These are phyloP conservation scores for Lasioglossum vierecki DNA, from an alignment of 2,888 invertebrate species.

Conservation along the genomic window DNA sequence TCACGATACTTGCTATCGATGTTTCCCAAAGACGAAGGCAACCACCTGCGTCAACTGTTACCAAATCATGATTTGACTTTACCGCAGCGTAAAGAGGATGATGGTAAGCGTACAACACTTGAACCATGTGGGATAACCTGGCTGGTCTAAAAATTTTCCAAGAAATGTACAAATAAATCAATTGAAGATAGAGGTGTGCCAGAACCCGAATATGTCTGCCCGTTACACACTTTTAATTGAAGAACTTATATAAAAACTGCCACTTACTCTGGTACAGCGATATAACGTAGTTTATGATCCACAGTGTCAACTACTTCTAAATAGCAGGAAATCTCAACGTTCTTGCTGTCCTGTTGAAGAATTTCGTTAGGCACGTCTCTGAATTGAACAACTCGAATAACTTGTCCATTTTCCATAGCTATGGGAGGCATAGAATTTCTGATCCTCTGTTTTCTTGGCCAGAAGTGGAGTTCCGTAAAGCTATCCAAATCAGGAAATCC, in stretches of 20 bases:
- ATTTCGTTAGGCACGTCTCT: slow-evolving; percentile 73
- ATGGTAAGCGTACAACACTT: slow-evolving; percentile 84
- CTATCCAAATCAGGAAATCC: slow-evolving; percentile 85
- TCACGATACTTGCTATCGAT: slow-evolving; percentile 82
- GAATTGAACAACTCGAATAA: slow-evolving; percentile 74
- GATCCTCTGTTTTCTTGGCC: slow-evolving; percentile 76
- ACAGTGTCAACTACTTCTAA: slow-evolving; percentile 85
- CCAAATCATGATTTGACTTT: slow-evolving; percentile 84
- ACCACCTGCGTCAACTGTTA: slow-evolving; percentile 86
- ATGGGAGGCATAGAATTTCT: slow-evolving; percentile 70
- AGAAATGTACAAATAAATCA: neutral
- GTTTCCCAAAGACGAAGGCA: slow-evolving; percentile 86
- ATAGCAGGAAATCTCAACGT: slow-evolving; percentile 79
- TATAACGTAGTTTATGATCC: slow-evolving; percentile 84
- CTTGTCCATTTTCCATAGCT: slow-evolving; percentile 75
- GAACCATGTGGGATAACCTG: slow-evolving; percentile 81
- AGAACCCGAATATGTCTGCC: neutral
- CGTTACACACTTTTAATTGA: too few species aligned
- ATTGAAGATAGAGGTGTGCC: neutral
- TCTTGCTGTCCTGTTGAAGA: slow-evolving; percentile 60
- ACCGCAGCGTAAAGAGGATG: slow-evolving; percentile 83
- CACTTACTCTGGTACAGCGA: slow-evolving; percentile 85
- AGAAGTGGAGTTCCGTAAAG: slow-evolving; percentile 80
- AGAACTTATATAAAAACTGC: neutral
- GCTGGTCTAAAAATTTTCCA: slow-evolving; percentile 69